A percentile compares a stretch with the other conserved stretches of the same genome.
Evolutionary conservation across 2,113 vertebrate genomes (phyloP).

Genomic region (Odontophorus gujanensis): DNA sequence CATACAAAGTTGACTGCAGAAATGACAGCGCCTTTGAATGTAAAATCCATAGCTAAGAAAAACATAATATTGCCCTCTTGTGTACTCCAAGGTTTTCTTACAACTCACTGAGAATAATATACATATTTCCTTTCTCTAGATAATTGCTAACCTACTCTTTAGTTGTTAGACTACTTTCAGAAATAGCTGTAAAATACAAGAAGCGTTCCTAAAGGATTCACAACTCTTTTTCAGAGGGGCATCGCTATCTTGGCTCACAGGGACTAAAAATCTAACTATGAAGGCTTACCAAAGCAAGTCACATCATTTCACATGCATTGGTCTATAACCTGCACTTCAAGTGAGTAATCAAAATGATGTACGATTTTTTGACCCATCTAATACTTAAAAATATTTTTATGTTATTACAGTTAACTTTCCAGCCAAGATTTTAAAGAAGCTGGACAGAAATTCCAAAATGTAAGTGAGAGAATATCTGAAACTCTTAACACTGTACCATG

Average conservation of each 20-base stretch:
- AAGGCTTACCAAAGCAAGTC: not conserved
- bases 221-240: not conserved
- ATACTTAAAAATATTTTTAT: not conserved
- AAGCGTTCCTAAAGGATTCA: not conserved
- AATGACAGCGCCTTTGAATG: not conserved
- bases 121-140: not conserved
- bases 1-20: not conserved
- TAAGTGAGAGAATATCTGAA: not conserved
- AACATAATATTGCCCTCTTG: not conserved
- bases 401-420: not conserved
- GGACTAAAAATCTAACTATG: not conserved
- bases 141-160: not conserved
- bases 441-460: not conserved
- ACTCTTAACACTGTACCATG: not conserved
- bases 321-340: not conserved
- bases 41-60: not conserved
- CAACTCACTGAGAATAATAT: not conserved
- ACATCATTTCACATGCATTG: not conserved
- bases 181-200: not conserved
- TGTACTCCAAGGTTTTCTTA: not conserved
- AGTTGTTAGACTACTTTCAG: not conserved
- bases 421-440: not conserved
- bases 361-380: not conserved
- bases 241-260: not conserved
- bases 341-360: not conserved